Evolutionary conservation across 2,797 vertebrate species (phyloP).

Genomic region (Enteromius fasciolatus): DNA sequence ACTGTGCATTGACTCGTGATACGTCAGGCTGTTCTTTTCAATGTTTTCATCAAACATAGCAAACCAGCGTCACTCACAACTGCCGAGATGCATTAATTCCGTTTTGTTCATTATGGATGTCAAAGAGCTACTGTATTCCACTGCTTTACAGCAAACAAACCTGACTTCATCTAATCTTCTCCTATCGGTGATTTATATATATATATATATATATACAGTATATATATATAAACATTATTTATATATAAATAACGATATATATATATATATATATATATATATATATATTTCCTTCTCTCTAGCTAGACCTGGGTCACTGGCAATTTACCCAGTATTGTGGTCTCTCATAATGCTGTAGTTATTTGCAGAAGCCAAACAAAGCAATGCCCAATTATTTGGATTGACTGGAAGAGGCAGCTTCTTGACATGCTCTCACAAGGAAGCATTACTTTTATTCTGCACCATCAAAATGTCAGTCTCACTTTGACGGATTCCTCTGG

Average conservation of each 20-base stretch:
- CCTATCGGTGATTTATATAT: background rate
- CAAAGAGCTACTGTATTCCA: background rate
- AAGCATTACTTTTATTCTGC: background rate
- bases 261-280: no score
- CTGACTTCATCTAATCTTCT: background rate
- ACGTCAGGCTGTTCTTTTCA: background rate
- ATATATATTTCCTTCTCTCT: background rate
- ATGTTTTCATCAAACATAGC: slow-evolving; percentile 11
- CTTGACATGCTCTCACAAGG: background rate
- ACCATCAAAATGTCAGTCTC: slow-evolving; percentile 2
- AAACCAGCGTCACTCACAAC: background rate
- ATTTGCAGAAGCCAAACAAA: slow-evolving; percentile 32
- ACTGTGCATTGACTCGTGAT: slow-evolving; percentile 24
- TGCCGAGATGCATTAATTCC: slow-evolving; percentile 20
- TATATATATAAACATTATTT: no score
- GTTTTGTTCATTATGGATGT: background rate
- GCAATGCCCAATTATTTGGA: slow-evolving; percentile 1
- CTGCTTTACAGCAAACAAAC: background rate
- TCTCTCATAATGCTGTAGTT: slow-evolving; percentile 14
- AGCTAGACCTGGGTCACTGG: slow-evolving; percentile 8
- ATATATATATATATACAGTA: no score
- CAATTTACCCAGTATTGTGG: background rate
- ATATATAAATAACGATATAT: no score
- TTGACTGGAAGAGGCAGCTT: background rate
- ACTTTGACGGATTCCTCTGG: background rate